Conservation (phyloP, 2,113 vertebrate genomes). For the Scomber japonicus region DNA sequence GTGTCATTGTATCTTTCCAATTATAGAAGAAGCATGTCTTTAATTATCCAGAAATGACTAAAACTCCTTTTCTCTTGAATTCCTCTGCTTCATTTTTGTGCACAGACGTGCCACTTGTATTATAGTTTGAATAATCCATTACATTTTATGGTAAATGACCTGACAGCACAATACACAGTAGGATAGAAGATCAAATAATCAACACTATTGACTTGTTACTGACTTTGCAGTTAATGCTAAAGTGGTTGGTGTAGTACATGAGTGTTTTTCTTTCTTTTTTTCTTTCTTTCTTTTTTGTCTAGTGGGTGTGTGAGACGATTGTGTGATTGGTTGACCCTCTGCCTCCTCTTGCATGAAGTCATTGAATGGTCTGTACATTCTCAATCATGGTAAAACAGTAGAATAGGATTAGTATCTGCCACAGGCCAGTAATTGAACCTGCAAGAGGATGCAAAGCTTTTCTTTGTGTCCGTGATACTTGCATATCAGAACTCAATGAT, state of each 20-base stretch:
- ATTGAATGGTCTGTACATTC: conserved; percentile 65
- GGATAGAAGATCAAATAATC: conserved; percentile 68
- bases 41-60: conserved; percentile 61
- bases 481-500: conserved; percentile 66
- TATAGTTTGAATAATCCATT: conserved; percentile 62
- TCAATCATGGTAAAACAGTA: conserved; percentile 59
- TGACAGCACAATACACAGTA: conserved; percentile 70
- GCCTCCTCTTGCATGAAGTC: conserved; percentile 76
- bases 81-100: conserved; percentile 73
- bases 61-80: conserved; percentile 58
- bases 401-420: conserved; percentile 56
- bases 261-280: conserved; percentile 14
- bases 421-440: conserved; percentile 71
- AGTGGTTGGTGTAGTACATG: conserved; percentile 54
- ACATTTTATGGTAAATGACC: conserved; percentile 52
- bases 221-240: conserved; percentile 63
- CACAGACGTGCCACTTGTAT: conserved; percentile 67
- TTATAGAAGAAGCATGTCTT: conserved; percentile 73
- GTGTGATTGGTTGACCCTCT: conserved; percentile 63
- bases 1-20: conserved; percentile 64
- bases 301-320: conserved; percentile 49
- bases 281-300: conserved; percentile 26
- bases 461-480: conserved; percentile 57
- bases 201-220: conserved; percentile 72
- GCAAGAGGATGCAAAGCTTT: conserved; percentile 68